phyloP scores from a whole-genome alignment of 1,140 invertebrate species.

The Mercenaria mercenaria region DNA sequence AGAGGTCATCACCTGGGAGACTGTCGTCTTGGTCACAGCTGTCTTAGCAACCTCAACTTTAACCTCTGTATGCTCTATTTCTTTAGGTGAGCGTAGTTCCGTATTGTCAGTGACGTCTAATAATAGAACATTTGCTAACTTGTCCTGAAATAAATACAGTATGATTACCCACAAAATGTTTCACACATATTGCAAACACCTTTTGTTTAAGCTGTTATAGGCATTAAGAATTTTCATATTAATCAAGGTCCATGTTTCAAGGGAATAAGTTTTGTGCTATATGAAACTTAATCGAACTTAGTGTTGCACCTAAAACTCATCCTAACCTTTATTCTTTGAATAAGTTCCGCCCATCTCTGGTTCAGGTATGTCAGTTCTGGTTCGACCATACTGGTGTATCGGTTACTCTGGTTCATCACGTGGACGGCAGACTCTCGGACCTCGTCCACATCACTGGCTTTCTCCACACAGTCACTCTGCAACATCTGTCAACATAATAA shows the following conservation, averaged over 20 bases:
- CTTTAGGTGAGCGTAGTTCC: background rate
- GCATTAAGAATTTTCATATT: too few relatives aligned
- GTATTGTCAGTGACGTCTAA: background rate
- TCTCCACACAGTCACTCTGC: conserved; percentile 79
- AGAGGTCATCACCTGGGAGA: conserved; percentile 19
- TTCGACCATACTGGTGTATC: conserved; percentile 85
- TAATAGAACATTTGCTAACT: background rate
- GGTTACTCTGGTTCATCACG: conserved; percentile 83
- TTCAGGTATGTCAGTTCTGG: conserved; percentile 86
- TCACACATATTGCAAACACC: too few relatives aligned
- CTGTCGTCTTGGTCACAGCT: conserved; percentile 49
- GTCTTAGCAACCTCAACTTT: conserved; percentile 69
- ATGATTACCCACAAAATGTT: too few relatives aligned
- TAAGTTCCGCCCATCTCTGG: conserved; percentile 86
- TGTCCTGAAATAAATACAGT: conserved; percentile 12
- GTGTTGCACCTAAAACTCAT: too few relatives aligned
- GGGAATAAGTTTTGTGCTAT: too few relatives aligned
- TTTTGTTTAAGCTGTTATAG: too few relatives aligned
- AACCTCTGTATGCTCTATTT: conserved; percentile 58
- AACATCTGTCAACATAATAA: conserved; percentile 72
- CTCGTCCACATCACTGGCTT: conserved; percentile 81
- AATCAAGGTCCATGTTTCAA: too few relatives aligned
- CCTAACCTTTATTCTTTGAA: conserved; percentile 85
- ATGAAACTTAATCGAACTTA: too few relatives aligned
- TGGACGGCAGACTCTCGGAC: conserved; percentile 84